Percentiles rank a stretch among this genome's conserved stretches.
phyloP scores from a whole-genome alignment of 2,113 vertebrate genomes.

The Micronycteris hirsuta region DNA sequence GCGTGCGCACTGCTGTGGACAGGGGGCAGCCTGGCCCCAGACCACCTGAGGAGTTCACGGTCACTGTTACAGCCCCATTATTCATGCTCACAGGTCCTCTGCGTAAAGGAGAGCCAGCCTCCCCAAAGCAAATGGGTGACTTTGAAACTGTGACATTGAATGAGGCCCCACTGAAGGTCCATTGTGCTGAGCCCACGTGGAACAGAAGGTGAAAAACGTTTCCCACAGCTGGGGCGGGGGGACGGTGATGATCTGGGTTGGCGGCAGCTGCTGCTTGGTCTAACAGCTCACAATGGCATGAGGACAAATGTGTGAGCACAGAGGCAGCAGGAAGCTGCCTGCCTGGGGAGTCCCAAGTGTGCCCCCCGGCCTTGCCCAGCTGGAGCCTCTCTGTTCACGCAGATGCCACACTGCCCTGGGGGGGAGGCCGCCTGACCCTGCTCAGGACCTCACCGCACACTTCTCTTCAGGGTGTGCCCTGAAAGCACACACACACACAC shows the following conservation, averaged over 20 bases:
- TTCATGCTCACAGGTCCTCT: not conserved
- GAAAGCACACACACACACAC: not conserved
- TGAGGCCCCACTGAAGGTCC: not conserved
- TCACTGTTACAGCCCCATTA: not conserved
- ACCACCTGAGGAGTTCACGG: not conserved
- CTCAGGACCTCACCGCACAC: not conserved
- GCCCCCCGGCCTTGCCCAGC: not conserved
- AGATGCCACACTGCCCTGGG: not conserved
- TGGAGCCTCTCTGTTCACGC: not conserved
- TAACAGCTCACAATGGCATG: rapidly evolving
- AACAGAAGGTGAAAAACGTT: not conserved
- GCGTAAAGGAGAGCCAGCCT: not conserved
- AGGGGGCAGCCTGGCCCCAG: not conserved
- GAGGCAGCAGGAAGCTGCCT: not conserved
- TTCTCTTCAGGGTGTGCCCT: not conserved
- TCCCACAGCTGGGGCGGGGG: not conserved
- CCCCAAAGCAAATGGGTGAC: not conserved
- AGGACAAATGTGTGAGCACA: not conserved
- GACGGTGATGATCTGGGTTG: not conserved
- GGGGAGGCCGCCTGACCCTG: not conserved
- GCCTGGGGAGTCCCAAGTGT: not conserved
- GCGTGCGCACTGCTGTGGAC: not conserved
- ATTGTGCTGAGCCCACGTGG: not conserved
- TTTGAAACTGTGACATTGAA: not conserved
- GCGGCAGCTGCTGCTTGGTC: not conserved